Evolutionary conservation across 2,797 vertebrate species (phyloP).

Genomic region (Steatocranus sp.): DNA sequence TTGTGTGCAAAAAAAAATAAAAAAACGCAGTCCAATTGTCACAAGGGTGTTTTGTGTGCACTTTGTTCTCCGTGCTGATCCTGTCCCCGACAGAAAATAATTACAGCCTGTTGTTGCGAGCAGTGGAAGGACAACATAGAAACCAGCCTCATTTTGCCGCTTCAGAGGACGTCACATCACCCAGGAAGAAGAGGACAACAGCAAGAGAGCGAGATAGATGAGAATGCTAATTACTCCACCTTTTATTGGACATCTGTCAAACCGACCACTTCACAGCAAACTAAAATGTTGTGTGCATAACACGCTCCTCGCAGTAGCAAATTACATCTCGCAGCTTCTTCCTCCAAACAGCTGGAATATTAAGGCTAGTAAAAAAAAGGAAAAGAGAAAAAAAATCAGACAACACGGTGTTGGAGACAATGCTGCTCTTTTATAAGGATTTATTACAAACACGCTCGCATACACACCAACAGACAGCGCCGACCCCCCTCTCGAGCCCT

Average conservation of each 20-base stretch:
- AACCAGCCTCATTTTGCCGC: slow-evolving; percentile 65
- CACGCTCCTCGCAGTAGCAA: neutral
- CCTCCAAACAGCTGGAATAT: slow-evolving; percentile 34
- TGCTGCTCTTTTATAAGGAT: slow-evolving; percentile 58
- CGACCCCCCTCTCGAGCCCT: slow-evolving; percentile 56
- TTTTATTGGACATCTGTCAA: slow-evolving; percentile 73
- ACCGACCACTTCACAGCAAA: slow-evolving; percentile 51
- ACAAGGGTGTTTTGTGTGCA: slow-evolving; percentile 68
- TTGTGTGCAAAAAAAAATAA: slow-evolving; percentile 43
- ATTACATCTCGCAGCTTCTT: neutral
- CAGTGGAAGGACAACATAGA: slow-evolving; percentile 68
- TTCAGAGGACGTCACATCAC: slow-evolving; percentile 75
- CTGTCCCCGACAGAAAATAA: slow-evolving; percentile 76
- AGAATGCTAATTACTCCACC: slow-evolving; percentile 76
- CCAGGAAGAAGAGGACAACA: slow-evolving; percentile 39
- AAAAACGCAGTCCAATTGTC: slow-evolving; percentile 57
- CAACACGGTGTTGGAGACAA: slow-evolving; percentile 53
- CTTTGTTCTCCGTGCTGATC: slow-evolving; percentile 79
- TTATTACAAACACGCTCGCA: slow-evolving; percentile 55
- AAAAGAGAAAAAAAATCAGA: slow-evolving; percentile 37
- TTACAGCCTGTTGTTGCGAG: slow-evolving; percentile 71
- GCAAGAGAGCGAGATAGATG: slow-evolving; percentile 47
- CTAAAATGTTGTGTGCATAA: slow-evolving; percentile 39
- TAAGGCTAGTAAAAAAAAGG: slow-evolving; percentile 14
- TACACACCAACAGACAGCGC: slow-evolving; percentile 48